Conservation (phyloP, 1,140 invertebrate species). For the Ladona fulva region DNA sequence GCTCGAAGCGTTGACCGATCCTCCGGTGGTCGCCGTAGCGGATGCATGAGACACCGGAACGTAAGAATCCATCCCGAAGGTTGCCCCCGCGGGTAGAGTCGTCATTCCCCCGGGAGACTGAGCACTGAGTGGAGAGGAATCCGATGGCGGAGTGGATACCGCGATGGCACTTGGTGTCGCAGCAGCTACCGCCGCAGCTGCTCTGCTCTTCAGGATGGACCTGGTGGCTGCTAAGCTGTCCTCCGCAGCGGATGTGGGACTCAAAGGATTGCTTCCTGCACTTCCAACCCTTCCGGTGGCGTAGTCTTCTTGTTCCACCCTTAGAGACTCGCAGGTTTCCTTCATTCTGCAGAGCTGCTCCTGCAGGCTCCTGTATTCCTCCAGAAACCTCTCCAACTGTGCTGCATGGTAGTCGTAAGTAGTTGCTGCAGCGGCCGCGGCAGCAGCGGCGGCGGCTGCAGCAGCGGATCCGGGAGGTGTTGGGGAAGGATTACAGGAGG, state of each 20-base stretch:
- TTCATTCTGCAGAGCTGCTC: conserved; percentile 68
- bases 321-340: conserved; percentile 25
- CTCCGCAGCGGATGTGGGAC: background rate
- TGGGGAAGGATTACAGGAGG: background rate
- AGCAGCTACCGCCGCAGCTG: background rate
- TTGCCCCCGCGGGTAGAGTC: background rate
- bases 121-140: background rate
- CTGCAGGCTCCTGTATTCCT: conserved; percentile 63
- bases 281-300: background rate
- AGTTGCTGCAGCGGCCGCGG: conserved; percentile 34
- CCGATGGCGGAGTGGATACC: background rate
- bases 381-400: conserved; percentile 63
- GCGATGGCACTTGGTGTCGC: background rate
- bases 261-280: background rate
- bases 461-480: conserved; percentile 19
- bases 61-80: background rate
- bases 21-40: background rate
- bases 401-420: conserved; percentile 65
- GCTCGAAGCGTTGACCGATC: too few relatives aligned
- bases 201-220: background rate
- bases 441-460: conserved; percentile 29
- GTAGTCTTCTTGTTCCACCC: background rate
- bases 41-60: background rate
- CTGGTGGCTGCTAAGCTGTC: background rate
- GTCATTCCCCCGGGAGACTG: background rate